Evolutionary conservation across 2,888 invertebrate genomes (phyloP), one percentile per base, ranked within the genome.

Genomic region (Pycnomerus fuliginosus): DNA sequence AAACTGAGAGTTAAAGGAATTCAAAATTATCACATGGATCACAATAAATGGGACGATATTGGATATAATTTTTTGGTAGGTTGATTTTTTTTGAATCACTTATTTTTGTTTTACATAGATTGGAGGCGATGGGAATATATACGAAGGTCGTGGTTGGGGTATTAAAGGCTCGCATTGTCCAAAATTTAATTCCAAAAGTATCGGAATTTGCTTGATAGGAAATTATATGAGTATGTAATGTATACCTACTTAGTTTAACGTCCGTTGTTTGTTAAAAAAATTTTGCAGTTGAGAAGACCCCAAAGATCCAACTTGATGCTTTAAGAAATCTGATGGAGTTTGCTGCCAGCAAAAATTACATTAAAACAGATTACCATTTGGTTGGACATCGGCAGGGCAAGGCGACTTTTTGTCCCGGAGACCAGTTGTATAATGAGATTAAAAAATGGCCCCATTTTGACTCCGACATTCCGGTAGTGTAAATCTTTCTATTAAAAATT

Each of bases 131-230:
- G 83, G 82, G 3, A 74, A 78, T 17, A 72, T 84, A 5, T 84
- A 83, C 55, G 83, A 84, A 67, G 84, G 83, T 1, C 65, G 75
- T 1, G 84, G 84, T 1, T 85, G 84, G 84, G 72, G 76, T 3
- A 72, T 74, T 23, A 71, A 73, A 5, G 84, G 83, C 0, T 76
- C 80, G 0, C 84, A 83, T 52, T 79, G 80, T 0, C 73, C 69
- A 7, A 75, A 75, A 3, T 83, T 78, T 53, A 83, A 84, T 60
- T 69, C 62, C 16, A 78, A 74, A 54, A 80, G 83, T 13, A 74
- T 83, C n/a, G 82, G 79, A 7, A 78, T 84, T 46, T 75, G 77
- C 14, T 79, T 84, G 45, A 78, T 83, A 39, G 84, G 84, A 60
- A 72, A 64, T 68, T 74, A 67, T 55, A 67, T 62, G 61, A 72